Percentiles rank a stretch among this genome's conserved stretches.
Evolutionary conservation across 2,797 vertebrate genomes (phyloP).

Genomic region (Betta splendens): DNA sequence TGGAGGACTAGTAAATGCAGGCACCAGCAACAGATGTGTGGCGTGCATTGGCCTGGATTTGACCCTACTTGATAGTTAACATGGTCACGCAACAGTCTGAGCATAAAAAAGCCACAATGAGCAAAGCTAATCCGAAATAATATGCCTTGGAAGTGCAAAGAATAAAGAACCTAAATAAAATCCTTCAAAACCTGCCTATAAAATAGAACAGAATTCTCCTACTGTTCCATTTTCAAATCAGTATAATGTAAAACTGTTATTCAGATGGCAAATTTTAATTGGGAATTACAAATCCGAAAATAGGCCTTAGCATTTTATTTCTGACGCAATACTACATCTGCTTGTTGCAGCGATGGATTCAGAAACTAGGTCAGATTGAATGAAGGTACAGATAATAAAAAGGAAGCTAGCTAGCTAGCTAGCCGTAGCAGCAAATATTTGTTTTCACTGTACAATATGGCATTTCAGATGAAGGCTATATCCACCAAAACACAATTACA

Average conservation of each 20-base stretch:
- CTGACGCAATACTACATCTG: constrained; percentile 67
- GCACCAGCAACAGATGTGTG: constrained; percentile 50
- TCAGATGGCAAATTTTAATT: constrained; percentile 35
- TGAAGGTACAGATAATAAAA: constrained; percentile 28
- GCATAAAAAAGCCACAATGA: constrained; percentile 19
- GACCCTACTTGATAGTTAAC: constrained; percentile 48
- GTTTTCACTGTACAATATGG: not conserved
- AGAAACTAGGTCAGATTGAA: constrained; percentile 70
- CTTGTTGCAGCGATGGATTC: constrained; percentile 66
- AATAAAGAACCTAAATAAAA: not conserved
- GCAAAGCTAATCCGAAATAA: constrained; percentile 18
- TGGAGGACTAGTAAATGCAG: constrained; percentile 33
- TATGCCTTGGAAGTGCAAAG: not conserved
- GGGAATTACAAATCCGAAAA: constrained; percentile 37
- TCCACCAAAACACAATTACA: constrained; percentile 6
- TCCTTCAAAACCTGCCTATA: not conserved
- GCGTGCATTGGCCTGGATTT: constrained; percentile 57
- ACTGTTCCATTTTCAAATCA: no score
- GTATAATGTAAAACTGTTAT: constrained; percentile 18
- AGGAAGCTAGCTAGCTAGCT: constrained; percentile 1
- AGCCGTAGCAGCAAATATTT: constrained; percentile 4
- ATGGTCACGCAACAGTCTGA: constrained; percentile 41
- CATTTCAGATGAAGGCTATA: not conserved
- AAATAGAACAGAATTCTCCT: constrained; percentile 6
- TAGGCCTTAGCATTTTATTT: constrained; percentile 58